A percentile compares a stretch with the other conserved stretches of the same genome.
Conservation (phyloP, 2,888 invertebrate species). For the Agriopis leucophaearia region DNA sequence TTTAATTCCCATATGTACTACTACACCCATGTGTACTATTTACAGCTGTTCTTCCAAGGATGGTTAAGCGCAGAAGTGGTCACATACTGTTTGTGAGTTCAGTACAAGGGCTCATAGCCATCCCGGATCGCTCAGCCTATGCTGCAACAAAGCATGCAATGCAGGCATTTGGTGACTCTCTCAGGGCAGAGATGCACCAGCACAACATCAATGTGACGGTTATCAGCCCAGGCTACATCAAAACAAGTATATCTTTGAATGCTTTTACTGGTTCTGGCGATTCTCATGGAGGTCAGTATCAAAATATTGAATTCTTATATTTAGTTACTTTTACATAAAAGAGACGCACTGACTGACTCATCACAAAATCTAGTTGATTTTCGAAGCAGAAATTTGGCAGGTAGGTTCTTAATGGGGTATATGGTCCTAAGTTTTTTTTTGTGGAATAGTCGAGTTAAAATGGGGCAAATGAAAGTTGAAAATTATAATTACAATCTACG, state of each 20-base stretch:
- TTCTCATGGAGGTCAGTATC: conserved; percentile 89
- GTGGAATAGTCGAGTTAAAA: too few relatives aligned
- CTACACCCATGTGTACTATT: conserved; percentile 44
- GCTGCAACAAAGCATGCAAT: conserved; percentile 97
- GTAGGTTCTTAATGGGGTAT: too few relatives aligned
- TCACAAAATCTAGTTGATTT: too few relatives aligned
- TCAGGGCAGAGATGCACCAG: conserved; percentile 94
- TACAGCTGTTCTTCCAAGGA: conserved; percentile 93
- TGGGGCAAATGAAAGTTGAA: too few relatives aligned
- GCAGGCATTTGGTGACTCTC: conserved; percentile 96
- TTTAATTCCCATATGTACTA: too few relatives aligned
- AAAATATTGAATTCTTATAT: background rate
- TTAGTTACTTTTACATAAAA: background rate
- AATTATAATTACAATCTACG: too few relatives aligned
- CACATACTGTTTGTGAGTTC: conserved; percentile 96
- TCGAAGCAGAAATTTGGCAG: too few relatives aligned
- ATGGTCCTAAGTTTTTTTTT: too few relatives aligned
- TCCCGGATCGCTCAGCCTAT: conserved; percentile 96
- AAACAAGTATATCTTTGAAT: conserved; percentile 96
- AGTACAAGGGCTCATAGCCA: conserved; percentile 95
- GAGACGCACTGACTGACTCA: too few relatives aligned
- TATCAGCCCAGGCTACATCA: conserved; percentile 96
- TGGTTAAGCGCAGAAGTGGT: conserved; percentile 92
- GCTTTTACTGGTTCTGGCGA: conserved; percentile 94
- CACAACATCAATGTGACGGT: conserved; percentile 94